Evolutionary conservation across 37 sponge, comb jelly and placozoan species (phyloP).

Genomic region (Aphrocallistes beatrix): DNA sequence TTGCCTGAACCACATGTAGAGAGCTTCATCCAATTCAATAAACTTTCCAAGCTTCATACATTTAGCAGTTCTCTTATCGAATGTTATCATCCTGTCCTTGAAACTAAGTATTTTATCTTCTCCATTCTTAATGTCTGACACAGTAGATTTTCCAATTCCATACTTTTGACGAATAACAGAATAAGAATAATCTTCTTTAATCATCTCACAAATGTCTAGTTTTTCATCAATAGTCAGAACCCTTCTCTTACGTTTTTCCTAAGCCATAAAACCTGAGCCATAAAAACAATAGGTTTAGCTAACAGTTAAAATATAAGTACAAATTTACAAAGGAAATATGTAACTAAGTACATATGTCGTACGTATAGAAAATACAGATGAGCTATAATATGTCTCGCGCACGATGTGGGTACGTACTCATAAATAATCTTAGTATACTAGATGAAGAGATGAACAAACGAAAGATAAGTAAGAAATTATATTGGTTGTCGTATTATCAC

Average conservation of each 20-base stretch:
- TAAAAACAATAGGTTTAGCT: neutral
- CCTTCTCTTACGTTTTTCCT: neutral
- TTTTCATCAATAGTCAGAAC: neutral
- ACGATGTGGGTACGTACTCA: neutral
- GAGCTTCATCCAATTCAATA: constrained; percentile 4
- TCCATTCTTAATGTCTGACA: constrained; percentile 38
- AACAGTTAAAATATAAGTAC: neutral
- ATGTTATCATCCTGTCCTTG: constrained; percentile 22
- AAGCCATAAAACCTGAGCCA: neutral
- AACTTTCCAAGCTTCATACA: constrained; percentile 15
- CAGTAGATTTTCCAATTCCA: constrained; percentile 38
- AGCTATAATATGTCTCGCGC: neutral
- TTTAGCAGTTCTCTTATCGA: constrained; percentile 32
- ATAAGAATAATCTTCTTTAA: constrained; percentile 23
- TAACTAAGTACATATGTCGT: neutral
- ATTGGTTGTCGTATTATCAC: neutral
- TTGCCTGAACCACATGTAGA: constrained; percentile 6
- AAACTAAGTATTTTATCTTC: constrained; percentile 30
- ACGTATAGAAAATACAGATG: neutral
- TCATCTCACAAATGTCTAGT: neutral
- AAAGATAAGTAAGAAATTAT: neutral
- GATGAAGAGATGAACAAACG: neutral
- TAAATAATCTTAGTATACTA: neutral
- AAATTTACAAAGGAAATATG: neutral
- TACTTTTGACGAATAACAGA: constrained; percentile 32